Evolutionary conservation across 2,888 invertebrate species (phyloP), one percentile per base, ranked within the genome.

Genomic region (Lasius fuliginosus): DNA sequence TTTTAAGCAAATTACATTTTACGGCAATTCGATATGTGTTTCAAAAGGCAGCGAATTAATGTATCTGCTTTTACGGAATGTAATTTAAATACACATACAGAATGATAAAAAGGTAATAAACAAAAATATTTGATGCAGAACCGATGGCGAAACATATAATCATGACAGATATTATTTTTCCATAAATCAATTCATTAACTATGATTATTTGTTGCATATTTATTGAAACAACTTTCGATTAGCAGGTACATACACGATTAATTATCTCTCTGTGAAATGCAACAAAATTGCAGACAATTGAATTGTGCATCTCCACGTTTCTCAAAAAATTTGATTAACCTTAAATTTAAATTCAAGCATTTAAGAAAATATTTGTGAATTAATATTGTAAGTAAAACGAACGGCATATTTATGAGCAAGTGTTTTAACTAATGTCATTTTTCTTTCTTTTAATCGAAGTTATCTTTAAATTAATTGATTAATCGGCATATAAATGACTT

Each of bases 1-100:
- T 71, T 81, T 81, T 81, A 71, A 81, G 60, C 56, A 81, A 79
- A 81, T 81, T 71, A 81, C 46, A 71, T 81, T 81, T 81, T 60
- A 81, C 46, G 73, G 42, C 12, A 23, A 81, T 71, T 71, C 79
- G 79, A 71, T 79, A 60, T 79, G 36, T 58, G 40, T 60, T 81
- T 27, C 73, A 60, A 81, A 67, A 71, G 60, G 73, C 11, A 60
- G 33, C 60, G 60, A 81, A 81, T 81, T 81, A 79, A 60, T 71
- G 42, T 60, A 33, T 18, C 33, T 46, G 9, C 46, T 23, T 60
- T 71, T 33, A 33, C 33, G 23, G 18, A 46, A 4, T 27, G 58
- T 33, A 60, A 71, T 79, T 71, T 79, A 23, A 68, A 67, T 30
- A 33, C n/a, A n/a, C 62, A 60, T 60, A 46, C 18, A n/a, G 23